Conservation (phyloP, 2,113 vertebrate species). For the Clarias gariepinus region DNA sequence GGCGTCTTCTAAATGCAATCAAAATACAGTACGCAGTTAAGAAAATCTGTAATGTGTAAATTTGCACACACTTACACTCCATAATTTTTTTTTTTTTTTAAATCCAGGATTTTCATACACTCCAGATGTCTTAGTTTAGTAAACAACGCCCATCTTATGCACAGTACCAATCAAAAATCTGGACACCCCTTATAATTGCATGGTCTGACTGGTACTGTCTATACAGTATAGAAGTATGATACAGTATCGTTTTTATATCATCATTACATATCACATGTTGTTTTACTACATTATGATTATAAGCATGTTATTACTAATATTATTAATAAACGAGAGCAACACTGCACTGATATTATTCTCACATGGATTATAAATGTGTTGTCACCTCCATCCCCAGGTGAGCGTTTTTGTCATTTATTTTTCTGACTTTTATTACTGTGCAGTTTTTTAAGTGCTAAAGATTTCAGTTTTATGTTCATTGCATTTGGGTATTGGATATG, state of each 20-base stretch:
- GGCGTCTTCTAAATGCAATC: background rate
- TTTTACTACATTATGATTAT: background rate
- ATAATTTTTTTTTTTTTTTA: no score
- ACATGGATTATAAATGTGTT: background rate
- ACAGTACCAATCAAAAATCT: no score
- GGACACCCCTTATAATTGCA: no score
- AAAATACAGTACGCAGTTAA: background rate
- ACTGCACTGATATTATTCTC: background rate
- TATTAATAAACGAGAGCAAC: background rate
- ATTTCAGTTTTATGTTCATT: conserved; percentile 36
- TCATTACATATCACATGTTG: background rate
- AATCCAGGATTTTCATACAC: no score
- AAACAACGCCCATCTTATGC: background rate
- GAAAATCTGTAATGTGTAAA: background rate
- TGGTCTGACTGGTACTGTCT: no score
- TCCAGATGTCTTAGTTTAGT: background rate
- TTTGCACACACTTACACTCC: no score
- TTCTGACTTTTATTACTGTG: conserved; percentile 41
- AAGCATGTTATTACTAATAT: background rate
- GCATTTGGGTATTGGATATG: background rate
- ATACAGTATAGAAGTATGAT: no score
- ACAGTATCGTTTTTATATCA: no score
- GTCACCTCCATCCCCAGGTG: background rate
- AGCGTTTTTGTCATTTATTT: background rate
- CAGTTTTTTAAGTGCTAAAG: conserved; percentile 11